Evolutionary conservation across 2,797 vertebrate species (phyloP), one percentile per base, ranked within the genome.

Genomic region (Pygocentrus nattereri): DNA sequence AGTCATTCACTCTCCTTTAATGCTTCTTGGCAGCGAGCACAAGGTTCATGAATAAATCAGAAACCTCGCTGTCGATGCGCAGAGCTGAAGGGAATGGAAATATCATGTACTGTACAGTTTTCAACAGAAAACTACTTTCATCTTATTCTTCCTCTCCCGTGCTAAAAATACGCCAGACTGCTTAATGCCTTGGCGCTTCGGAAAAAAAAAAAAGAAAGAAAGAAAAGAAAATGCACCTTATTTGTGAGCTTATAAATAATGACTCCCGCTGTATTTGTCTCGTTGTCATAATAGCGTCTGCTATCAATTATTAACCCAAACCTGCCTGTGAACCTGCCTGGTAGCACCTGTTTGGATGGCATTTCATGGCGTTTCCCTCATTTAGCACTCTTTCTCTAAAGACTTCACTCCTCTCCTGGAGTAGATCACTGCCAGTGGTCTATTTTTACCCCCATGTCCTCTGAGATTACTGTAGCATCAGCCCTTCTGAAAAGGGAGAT

Each of bases 21-120:
- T 90, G 88, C 88, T 88, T 83, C 78, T 85, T 90, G 90, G 86
- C 88, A 91, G 90, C 85, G 87, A 83, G 88, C 85, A 81, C 81
- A 38, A 68, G 41, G 58, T 86, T 93, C 91, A 93, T 93, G 91
- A 93, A 94, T 94, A 93, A 94, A 92, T 94, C 91, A 93, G 65
- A 91, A 80, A 62, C 82, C 80, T 91, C 88, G 85, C 87, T 91
- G 88, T 93, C 85, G 85, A 86, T 84, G 85, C 86, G 91, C 90
- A 88, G 88, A 90, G 86, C 86, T 87, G 87, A 85, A 80, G 87
- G 15, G 84, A 91, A 90, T 90, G 87, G 91, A 91, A 93, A 92
- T 91, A 90, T 89, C 86, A 85, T 91, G 88, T 91, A 87, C 85
- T 82, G 81, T 88, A 89, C 85, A 81, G 74, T 81, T 85, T 86